Conservation (phyloP, 2,888 invertebrate species). For the Amaurobius ferox region DNA sequence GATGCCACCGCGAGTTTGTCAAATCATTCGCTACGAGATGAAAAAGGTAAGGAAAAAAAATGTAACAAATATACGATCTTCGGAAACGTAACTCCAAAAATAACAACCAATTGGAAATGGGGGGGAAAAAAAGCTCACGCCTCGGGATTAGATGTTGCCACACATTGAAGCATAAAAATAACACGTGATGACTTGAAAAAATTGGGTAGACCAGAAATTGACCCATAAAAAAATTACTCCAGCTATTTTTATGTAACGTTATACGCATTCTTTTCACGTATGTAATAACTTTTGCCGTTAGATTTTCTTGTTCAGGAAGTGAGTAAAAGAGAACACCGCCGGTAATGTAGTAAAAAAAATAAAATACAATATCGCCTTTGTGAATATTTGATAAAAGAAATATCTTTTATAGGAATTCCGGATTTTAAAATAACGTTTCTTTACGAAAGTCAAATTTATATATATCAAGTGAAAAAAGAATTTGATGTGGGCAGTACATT, state of each 20-base stretch:
- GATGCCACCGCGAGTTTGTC: background rate
- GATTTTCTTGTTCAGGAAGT: background rate
- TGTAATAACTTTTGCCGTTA: background rate
- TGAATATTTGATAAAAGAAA: no score
- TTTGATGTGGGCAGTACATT: no score
- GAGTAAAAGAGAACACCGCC: background rate
- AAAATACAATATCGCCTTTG: background rate
- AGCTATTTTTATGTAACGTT: background rate
- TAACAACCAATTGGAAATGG: background rate
- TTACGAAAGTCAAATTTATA: no score
- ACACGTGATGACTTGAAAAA: constrained; percentile 1
- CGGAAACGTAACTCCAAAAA: background rate
- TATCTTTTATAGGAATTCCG: background rate
- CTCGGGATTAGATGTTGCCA: background rate
- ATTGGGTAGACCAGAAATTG: background rate
- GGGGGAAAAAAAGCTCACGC: background rate
- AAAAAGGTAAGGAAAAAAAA: background rate
- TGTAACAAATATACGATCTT: background rate
- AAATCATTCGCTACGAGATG: background rate
- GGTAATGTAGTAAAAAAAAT: background rate
- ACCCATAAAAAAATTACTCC: background rate
- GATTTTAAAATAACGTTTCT: no score
- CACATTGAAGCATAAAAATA: constrained; percentile 1
- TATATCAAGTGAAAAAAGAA: no score
- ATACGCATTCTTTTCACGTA: background rate